Conservation (phyloP, 1,140 invertebrate species). For the Hylyphantes graminicola region DNA sequence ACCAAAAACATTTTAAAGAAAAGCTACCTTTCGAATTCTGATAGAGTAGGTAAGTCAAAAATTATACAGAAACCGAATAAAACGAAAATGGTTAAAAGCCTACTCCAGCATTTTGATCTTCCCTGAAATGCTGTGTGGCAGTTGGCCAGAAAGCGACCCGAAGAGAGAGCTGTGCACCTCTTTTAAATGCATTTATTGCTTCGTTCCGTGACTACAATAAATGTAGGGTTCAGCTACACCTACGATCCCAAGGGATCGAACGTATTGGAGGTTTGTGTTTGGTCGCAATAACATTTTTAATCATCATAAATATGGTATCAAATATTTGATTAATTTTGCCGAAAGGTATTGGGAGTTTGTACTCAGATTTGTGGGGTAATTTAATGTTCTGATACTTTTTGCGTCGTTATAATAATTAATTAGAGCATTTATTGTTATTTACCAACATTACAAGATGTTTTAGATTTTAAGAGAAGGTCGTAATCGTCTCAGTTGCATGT, state of each 20-base stretch:
- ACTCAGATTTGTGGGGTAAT: no score
- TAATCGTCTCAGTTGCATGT: no score
- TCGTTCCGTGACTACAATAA: conserved; percentile 25
- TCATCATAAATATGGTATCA: no score
- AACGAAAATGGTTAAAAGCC: background rate
- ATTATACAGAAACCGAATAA: conserved; percentile 10
- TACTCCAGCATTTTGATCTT: conserved; percentile 4
- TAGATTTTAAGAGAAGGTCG: no score
- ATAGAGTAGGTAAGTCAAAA: background rate
- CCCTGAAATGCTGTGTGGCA: conserved; percentile 11
- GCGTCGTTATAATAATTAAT: no score
- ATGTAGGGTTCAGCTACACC: conserved; percentile 13
- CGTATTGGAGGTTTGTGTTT: background rate
- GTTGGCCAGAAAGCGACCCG: background rate
- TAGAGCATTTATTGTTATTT: no score
- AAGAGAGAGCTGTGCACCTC: conserved; percentile 1
- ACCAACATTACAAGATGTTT: no score
- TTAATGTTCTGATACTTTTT: no score
- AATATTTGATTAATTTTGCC: no score
- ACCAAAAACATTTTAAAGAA: background rate
- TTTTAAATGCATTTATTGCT: conserved; percentile 34
- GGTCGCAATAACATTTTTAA: no score
- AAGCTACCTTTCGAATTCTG: background rate
- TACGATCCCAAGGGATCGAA: background rate
- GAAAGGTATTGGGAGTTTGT: no score